These are phyloP conservation scores for Listrodromus nycthemerus DNA, from an alignment of 2,888 invertebrate genomes.

Conservation along the genomic window DNA sequence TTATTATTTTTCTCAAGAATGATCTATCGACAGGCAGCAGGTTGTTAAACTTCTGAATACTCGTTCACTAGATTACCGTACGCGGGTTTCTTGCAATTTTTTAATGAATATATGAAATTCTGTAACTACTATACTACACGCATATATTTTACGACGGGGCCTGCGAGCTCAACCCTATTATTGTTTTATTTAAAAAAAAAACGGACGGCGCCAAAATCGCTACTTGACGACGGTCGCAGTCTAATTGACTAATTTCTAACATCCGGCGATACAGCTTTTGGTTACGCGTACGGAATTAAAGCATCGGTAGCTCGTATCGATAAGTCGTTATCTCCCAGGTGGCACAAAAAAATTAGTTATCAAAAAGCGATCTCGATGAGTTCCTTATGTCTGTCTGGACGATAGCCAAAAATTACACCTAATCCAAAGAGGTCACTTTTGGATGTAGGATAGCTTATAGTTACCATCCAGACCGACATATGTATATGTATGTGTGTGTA, in stretches of 20 bases:
- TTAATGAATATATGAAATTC: slow-evolving; percentile 65
- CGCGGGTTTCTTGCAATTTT: slow-evolving; percentile 58
- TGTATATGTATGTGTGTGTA: no score
- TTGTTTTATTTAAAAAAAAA: slow-evolving; percentile 25
- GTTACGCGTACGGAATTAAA: not conserved
- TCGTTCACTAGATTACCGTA: slow-evolving; percentile 63
- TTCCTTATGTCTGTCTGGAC: no score
- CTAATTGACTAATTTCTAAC: not conserved
- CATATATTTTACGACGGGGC: slow-evolving; percentile 63
- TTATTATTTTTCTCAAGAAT: slow-evolving; percentile 34
- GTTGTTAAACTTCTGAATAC: slow-evolving; percentile 67
- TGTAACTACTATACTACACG: slow-evolving; percentile 64
- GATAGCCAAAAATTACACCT: no score
- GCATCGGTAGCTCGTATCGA: not conserved
- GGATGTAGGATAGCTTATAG: no score
- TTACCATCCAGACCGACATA: no score
- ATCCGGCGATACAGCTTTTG: slow-evolving; percentile 2
- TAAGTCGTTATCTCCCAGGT: no score
- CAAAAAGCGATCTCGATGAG: no score
- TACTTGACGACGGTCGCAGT: not conserved
- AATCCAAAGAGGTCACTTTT: no score
- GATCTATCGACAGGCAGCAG: slow-evolving; percentile 37
- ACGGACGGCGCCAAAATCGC: not conserved
- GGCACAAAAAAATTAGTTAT: no score
- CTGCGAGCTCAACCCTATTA: slow-evolving; percentile 19